phyloP scores from a whole-genome alignment of 2,113 vertebrate genomes.

The Natator depressus region DNA sequence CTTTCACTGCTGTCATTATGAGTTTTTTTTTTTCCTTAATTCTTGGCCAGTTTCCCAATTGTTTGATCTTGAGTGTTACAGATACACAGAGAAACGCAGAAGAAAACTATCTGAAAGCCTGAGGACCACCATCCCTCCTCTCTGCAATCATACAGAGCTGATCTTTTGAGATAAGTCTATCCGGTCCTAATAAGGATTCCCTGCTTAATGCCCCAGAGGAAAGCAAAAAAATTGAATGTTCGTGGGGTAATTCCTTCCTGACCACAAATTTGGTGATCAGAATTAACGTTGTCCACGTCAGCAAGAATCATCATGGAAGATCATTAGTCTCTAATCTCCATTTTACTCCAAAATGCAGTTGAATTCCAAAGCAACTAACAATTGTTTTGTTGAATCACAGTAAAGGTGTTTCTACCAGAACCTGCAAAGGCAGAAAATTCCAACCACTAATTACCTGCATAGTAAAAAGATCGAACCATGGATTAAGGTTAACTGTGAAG shows the following conservation, averaged over 20 bases:
- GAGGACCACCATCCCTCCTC: slow-evolving; percentile 22
- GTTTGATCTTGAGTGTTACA: not conserved
- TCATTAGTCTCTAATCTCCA: not conserved
- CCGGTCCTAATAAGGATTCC: slow-evolving; percentile 61
- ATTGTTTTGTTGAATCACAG: not conserved
- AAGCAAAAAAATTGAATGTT: slow-evolving; percentile 67
- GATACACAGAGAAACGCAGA: not conserved
- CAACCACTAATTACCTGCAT: not conserved
- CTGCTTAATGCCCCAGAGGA: slow-evolving; percentile 48
- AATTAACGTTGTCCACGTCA: slow-evolving; percentile 41
- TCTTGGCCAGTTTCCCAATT: slow-evolving; percentile 20
- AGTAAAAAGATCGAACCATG: not conserved
- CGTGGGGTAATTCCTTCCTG: slow-evolving; percentile 64
- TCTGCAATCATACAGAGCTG: slow-evolving; percentile 60
- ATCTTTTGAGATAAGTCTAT: slow-evolving; percentile 53
- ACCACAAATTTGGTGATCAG: slow-evolving; percentile 56
- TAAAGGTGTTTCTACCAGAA: slow-evolving; percentile 12
- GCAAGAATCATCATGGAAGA: slow-evolving; percentile 5
- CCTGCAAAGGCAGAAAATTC: slow-evolving; percentile 27
- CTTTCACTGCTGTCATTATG: slow-evolving; percentile 42
- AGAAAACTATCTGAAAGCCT: not conserved
- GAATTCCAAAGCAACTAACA: not conserved
- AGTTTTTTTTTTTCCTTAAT: not conserved
- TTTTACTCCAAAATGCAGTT: not conserved
- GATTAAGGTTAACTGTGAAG: not conserved